Evolutionary conservation across 2,888 invertebrate genomes (phyloP).

Genomic region (Leucophenga montana): DNA sequence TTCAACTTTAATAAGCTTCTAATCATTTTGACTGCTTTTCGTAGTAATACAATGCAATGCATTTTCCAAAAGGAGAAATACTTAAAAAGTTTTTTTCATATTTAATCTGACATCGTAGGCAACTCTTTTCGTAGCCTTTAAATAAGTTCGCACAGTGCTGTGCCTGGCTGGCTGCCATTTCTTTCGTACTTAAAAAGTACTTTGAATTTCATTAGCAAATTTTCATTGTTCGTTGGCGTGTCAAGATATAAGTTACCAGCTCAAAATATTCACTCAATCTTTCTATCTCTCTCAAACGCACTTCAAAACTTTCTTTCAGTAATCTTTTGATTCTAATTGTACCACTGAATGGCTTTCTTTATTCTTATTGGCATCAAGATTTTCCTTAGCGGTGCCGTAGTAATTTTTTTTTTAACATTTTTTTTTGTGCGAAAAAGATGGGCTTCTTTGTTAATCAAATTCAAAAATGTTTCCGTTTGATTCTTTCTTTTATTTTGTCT

Average conservation of each 20-base stretch:
- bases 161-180: neutral
- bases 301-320: neutral
- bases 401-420: no score
- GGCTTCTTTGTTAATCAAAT: neutral
- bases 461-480: neutral
- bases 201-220: conserved; percentile 16
- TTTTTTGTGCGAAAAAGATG: no score
- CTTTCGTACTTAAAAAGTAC: conserved; percentile 2
- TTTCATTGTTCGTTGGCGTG: conserved; percentile 1
- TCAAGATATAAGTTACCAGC: neutral
- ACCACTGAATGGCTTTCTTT: neutral
- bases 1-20: neutral
- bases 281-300: neutral
- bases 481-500: no score
- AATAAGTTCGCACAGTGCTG: neutral
- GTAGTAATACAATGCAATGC: no score
- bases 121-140: neutral
- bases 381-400: no score
- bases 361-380: no score
- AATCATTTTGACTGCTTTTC: no score
- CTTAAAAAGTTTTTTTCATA: no score
- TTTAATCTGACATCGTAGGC: no score
- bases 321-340: neutral
- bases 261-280: neutral
- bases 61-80: no score